phyloP scores from a whole-genome alignment of 2,888 invertebrate species.

The Ceraclea dissimilis region DNA sequence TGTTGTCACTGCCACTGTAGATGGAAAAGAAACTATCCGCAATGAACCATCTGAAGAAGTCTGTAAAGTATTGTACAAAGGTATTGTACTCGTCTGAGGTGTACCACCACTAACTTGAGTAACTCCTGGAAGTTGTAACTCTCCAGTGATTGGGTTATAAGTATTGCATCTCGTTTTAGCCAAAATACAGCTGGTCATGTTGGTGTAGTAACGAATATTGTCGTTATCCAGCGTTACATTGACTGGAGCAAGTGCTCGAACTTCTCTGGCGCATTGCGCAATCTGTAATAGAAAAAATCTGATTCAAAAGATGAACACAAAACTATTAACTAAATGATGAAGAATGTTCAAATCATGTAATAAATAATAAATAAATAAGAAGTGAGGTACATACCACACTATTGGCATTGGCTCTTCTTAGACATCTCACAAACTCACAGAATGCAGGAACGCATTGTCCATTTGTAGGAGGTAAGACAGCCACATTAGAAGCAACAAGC shows the following conservation, averaged over 20 bases:
- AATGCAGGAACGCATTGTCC: slow-evolving; percentile 50
- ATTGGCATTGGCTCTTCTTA: slow-evolving; percentile 49
- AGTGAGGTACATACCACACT: slow-evolving; percentile 50
- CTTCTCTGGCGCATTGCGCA: slow-evolving; percentile 47
- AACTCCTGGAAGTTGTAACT: slow-evolving; percentile 48
- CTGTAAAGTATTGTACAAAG: slow-evolving; percentile 50
- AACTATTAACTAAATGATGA: too few relatives aligned
- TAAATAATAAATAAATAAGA: too few relatives aligned
- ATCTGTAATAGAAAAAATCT: slow-evolving; percentile 35
- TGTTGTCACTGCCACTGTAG: slow-evolving; percentile 42
- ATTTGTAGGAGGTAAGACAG: slow-evolving; percentile 29
- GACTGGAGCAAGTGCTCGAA: slow-evolving; percentile 44
- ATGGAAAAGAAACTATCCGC: slow-evolving; percentile 47
- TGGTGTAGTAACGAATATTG: slow-evolving; percentile 50
- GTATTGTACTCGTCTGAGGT: slow-evolving; percentile 31
- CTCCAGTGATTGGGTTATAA: slow-evolving; percentile 59
- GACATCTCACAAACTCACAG: slow-evolving; percentile 53
- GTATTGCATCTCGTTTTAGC: slow-evolving; percentile 55
- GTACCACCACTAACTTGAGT: slow-evolving; percentile 31
- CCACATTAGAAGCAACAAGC: slow-evolving; percentile 18
- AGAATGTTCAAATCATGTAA: too few relatives aligned
- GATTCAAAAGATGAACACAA: too few relatives aligned
- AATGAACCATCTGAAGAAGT: slow-evolving; percentile 49
- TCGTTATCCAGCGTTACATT: slow-evolving; percentile 44
- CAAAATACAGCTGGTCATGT: slow-evolving; percentile 58